Conservation (phyloP, 2,888 invertebrate species). For the Acanthosepion pharaonis region DNA sequence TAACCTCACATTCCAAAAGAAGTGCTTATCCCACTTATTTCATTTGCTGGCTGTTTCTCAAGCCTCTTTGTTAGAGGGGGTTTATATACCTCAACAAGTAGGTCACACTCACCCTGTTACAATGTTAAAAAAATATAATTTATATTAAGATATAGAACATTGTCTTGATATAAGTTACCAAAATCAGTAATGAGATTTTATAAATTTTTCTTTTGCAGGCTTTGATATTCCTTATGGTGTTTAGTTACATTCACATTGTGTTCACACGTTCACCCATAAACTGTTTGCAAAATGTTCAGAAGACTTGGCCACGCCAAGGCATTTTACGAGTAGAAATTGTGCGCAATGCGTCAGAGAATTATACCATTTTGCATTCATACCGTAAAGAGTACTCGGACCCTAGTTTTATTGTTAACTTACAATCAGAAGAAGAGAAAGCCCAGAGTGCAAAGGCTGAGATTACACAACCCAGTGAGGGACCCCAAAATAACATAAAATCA, state of each 20-base stretch:
- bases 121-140: background rate
- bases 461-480: conserved; percentile 46
- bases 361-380: conserved; percentile 87
- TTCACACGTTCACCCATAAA: conserved; percentile 94
- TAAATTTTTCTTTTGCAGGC: conserved; percentile 77
- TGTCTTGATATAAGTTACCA: background rate
- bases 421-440: conserved; percentile 16
- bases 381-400: conserved; percentile 80
- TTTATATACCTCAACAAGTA: too few relatives aligned
- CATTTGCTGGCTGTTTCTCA: too few relatives aligned
- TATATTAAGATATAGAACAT: background rate
- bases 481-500: conserved; percentile 6
- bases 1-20: too few relatives aligned
- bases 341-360: conserved; percentile 78
- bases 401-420: conserved; percentile 46
- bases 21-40: too few relatives aligned
- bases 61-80: too few relatives aligned
- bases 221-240: conserved; percentile 87
- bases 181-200: background rate
- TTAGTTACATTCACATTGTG: conserved; percentile 95
- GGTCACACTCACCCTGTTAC: too few relatives aligned
- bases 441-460: conserved; percentile 34
- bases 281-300: conserved; percentile 87
- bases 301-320: conserved; percentile 95
- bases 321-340: conserved; percentile 92